Evolutionary conservation across 2,113 vertebrate species (phyloP).

Genomic region (Addax nasomaculatus): DNA sequence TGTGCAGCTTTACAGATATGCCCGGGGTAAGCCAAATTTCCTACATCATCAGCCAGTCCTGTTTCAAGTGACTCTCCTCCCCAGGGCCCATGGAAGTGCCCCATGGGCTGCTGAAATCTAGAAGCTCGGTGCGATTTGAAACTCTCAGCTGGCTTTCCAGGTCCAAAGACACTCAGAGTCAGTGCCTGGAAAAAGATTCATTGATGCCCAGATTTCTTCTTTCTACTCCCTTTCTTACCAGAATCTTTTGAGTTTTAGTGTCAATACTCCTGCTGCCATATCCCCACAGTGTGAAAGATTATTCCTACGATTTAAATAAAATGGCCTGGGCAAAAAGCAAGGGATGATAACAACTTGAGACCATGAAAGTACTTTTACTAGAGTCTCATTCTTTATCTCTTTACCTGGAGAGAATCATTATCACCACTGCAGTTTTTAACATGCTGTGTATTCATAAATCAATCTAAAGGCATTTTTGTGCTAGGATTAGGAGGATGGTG

Average conservation of each 20-base stretch:
- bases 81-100: neutral
- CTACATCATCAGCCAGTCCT: neutral
- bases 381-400: neutral
- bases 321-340: neutral
- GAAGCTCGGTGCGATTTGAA: neutral
- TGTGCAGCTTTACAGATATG: neutral
- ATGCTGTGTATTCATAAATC: neutral
- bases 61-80: neutral
- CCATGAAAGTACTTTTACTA: neutral
- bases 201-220: neutral
- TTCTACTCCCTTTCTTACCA: neutral
- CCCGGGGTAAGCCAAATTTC: neutral
- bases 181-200: neutral
- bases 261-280: neutral
- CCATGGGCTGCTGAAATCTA: neutral
- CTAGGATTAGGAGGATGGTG: neutral
- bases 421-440: neutral
- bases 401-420: conserved; percentile 1
- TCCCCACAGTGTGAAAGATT: neutral
- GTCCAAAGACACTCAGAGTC: neutral
- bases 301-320: conserved; percentile 12
- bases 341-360: neutral
- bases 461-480: neutral
- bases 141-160: conserved; percentile 6
- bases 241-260: neutral